Conservation (phyloP, 2,113 vertebrate species). For the Probosciger aterrimus region DNA sequence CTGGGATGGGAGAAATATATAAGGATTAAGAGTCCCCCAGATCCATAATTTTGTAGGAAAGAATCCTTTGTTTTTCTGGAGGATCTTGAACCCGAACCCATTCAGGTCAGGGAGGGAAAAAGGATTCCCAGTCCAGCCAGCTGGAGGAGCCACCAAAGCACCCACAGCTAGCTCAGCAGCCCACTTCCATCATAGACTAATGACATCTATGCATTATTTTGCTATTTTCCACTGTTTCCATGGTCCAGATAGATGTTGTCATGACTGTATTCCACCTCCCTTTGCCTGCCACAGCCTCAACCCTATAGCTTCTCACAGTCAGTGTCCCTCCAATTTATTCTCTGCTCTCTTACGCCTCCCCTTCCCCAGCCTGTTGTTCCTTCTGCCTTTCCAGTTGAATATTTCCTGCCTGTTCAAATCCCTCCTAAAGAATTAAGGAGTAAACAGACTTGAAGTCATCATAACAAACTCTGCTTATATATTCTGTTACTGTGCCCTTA, state of each 20-base stretch:
- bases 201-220: neutral
- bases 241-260: neutral
- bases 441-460: neutral
- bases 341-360: neutral
- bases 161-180: neutral
- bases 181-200: neutral
- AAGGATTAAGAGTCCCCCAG: neutral
- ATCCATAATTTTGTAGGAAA: neutral
- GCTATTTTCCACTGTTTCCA: neutral
- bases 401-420: neutral
- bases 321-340: neutral
- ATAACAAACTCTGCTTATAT: neutral
- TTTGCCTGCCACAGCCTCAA: neutral
- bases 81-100: neutral
- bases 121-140: neutral
- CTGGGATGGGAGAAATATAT: neutral
- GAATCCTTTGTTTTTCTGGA: neutral
- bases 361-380: neutral
- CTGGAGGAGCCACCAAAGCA: fast-evolving
- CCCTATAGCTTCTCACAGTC: neutral
- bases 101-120: neutral
- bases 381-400: neutral
- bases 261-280: neutral
- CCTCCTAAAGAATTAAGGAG: neutral
- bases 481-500: neutral